Conservation (phyloP, 2,797 vertebrate genomes). For the Esox lucius region DNA sequence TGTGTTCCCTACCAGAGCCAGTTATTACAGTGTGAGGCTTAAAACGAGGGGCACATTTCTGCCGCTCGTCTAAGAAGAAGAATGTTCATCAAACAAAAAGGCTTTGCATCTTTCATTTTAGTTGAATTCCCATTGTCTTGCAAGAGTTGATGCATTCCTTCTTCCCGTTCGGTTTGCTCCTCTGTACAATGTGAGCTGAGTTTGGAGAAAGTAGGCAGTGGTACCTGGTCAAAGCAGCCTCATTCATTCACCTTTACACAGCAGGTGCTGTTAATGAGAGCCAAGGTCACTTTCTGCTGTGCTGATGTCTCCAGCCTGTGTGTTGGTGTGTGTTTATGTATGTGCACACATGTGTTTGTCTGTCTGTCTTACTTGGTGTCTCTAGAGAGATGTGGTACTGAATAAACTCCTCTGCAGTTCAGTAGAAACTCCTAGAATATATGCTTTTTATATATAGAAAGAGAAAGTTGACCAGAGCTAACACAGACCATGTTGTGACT, state of each 20-base stretch:
- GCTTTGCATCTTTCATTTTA: neutral
- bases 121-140: neutral
- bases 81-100: neutral
- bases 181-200: constrained; percentile 14
- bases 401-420: neutral
- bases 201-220: constrained; percentile 20
- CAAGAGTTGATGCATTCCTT: neutral
- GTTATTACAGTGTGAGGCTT: constrained; percentile 23
- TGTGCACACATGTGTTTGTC: constrained; percentile 18
- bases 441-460: neutral
- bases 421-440: neutral
- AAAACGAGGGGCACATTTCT: neutral
- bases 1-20: neutral
- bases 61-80: neutral
- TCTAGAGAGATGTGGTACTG: constrained; percentile 3
- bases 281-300: constrained; percentile 35
- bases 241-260: constrained; percentile 27
- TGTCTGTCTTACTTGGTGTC: constrained; percentile 39
- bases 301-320: constrained; percentile 6
- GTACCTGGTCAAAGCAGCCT: constrained; percentile 27
- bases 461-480: neutral
- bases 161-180: neutral
- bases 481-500: neutral
- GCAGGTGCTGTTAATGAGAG: constrained; percentile 21
- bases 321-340: constrained; percentile 30